These are phyloP conservation scores for Eclectus roratus DNA, from an alignment of 2,113 vertebrate species.

Conservation along the genomic window DNA sequence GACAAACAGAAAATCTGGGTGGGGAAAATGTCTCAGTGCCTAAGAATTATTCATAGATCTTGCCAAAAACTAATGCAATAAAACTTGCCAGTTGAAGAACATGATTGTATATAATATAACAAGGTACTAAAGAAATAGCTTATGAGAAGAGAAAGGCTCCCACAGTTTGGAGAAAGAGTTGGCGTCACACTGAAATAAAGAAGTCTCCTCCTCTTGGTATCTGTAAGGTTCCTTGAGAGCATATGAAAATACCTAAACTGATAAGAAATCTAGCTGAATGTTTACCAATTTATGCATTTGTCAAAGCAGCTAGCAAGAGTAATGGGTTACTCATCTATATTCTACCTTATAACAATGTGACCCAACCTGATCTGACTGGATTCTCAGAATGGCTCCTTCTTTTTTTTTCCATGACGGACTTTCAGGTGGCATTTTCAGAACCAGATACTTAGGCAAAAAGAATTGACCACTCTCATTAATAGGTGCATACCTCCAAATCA, in stretches of 20 bases:
- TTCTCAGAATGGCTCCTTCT: neutral
- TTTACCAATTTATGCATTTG: neutral
- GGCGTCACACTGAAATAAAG: neutral
- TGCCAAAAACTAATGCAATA: neutral
- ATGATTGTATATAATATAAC: neutral
- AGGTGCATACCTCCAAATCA: neutral
- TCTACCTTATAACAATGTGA: neutral
- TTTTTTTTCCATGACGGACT: neutral
- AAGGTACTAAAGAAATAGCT: neutral
- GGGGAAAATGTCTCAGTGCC: neutral
- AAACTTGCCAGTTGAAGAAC: neutral
- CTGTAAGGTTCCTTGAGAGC: neutral
- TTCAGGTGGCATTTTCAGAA: neutral
- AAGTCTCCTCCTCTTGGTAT: neutral
- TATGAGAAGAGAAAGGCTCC: neutral
- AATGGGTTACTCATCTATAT: neutral
- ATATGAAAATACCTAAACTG: neutral
- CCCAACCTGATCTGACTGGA: neutral
- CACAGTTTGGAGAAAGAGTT: neutral
- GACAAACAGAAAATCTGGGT: neutral
- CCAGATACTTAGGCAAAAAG: neutral
- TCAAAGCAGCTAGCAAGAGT: neutral
- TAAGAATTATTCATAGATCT: neutral
- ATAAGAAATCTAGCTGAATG: neutral
- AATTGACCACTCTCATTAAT: rapidly evolving